Conservation (phyloP, 2,797 vertebrate genomes). For the Eulemur albifrons region DNA sequence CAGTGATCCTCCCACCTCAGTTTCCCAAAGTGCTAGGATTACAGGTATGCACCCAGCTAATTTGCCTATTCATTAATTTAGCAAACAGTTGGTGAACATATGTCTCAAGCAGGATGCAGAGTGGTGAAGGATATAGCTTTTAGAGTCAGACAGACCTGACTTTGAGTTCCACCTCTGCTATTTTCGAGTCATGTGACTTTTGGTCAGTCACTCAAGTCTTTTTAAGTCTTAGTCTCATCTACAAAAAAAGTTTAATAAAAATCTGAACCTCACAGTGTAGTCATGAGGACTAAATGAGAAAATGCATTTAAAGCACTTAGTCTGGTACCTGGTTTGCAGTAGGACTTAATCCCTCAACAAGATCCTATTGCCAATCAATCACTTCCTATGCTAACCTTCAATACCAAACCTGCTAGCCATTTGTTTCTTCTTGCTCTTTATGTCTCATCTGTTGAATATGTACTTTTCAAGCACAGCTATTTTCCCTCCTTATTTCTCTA, state of each 20-base stretch:
- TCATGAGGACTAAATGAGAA: not conserved
- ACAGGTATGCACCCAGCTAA: not conserved
- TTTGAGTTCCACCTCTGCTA: not conserved
- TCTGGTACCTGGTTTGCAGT: not conserved
- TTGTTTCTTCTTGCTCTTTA: not conserved
- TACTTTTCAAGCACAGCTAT: not conserved
- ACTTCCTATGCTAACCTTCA: not conserved
- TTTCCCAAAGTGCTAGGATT: not conserved
- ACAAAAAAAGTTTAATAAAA: not conserved
- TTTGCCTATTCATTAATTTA: not conserved
- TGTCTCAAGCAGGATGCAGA: not conserved
- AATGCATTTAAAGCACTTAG: not conserved
- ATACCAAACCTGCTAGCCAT: not conserved
- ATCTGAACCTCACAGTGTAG: not conserved
- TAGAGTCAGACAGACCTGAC: not conserved
- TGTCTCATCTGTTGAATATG: not conserved
- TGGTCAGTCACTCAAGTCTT: not conserved
- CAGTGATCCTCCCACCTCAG: not conserved
- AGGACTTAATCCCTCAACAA: not conserved
- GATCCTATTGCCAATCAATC: not conserved
- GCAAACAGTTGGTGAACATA: not conserved
- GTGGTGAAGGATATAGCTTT: not conserved
- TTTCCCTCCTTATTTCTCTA: not conserved
- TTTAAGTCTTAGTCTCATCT: not conserved
- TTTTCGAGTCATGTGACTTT: not conserved